phyloP scores from a whole-genome alignment of 2,888 invertebrate genomes.

The Endotricha flammealis region DNA sequence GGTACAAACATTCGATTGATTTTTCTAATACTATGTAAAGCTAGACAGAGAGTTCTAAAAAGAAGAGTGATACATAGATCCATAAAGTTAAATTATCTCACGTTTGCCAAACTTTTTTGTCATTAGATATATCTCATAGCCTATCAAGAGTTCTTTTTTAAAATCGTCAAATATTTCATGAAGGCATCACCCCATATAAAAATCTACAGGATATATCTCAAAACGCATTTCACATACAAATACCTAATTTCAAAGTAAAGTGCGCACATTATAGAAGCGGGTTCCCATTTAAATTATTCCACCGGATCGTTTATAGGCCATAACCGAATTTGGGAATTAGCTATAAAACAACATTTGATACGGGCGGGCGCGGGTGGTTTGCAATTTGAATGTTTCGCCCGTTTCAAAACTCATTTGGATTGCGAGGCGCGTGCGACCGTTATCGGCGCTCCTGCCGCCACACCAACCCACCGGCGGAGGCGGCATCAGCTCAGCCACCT shows the following conservation, averaged over 20 bases:
- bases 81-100: no score
- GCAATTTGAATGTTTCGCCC: constrained; percentile 75
- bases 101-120: no score
- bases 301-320: constrained; percentile 78
- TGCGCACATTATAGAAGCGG: constrained; percentile 76
- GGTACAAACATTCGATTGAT: no score
- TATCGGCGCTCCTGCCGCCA: constrained; percentile 42
- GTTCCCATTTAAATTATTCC: constrained; percentile 78
- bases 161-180: no score
- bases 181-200: no score
- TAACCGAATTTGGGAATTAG: constrained; percentile 79
- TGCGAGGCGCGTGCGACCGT: constrained; percentile 67
- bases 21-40: no score
- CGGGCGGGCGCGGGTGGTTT: constrained; percentile 74
- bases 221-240: constrained; percentile 78
- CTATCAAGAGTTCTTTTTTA: no score
- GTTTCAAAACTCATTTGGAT: constrained; percentile 67
- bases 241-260: constrained; percentile 75
- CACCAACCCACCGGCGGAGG: constrained; percentile 20
- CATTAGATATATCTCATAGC: no score
- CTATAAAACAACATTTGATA: constrained; percentile 79
- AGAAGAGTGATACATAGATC: no score
- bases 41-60: no score
- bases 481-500: constrained; percentile 8
- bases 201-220: constrained; percentile 65